Base-by-base conservation (phyloP, 2,888 invertebrate species). In the Alsophila aescularia region DNA sequence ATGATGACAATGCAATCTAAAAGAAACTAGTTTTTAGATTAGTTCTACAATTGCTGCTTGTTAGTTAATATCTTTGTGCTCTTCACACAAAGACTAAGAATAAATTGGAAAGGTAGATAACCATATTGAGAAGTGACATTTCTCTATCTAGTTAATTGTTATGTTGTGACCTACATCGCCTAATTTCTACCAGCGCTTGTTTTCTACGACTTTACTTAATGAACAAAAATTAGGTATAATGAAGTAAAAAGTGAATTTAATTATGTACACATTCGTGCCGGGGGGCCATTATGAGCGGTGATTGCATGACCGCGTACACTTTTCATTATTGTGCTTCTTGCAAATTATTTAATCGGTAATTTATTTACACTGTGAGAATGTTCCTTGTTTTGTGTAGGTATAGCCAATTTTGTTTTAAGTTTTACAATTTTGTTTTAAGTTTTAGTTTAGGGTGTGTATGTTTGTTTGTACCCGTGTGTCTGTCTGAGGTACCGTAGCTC, bases 301-400 rank as follows among this genome's bases (percentile, higher is more conserved):
- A 69, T 80, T 66, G 79, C 82, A 80, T 80, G 84, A 70, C 67
- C 65, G 58, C 54, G 62, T 65, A 67, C 68, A 70, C 68, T 81
- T 75, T 69, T 71, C 64, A 66, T 71, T 73, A 66, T 64, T 69
- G 48, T 58, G 58, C 56, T 52, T 62, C 62, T 76, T 76, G 80
- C 79, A 78, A 81, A 81, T 81, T 81, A 77, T 79, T 79, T 75
- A 69, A 73, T 73, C 64, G 67, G 60, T 67, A 66, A 63, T 71
- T 75, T 72, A 68, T 62, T 65, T 64, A 47, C 55, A 52, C 56
- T 64, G 39, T 56, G 54, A 54, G 16, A 43, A 37, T 31, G 10
- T 9, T 29, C n/a, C n/a, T 1, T 10, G 29, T 29, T 29, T 10
- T 29, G 29, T 29, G 29, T 21, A 21, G 3, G 21, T n/a, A 29